phyloP scores from a whole-genome alignment of 2,888 invertebrate genomes.

The Callosobruchus maculatus region DNA sequence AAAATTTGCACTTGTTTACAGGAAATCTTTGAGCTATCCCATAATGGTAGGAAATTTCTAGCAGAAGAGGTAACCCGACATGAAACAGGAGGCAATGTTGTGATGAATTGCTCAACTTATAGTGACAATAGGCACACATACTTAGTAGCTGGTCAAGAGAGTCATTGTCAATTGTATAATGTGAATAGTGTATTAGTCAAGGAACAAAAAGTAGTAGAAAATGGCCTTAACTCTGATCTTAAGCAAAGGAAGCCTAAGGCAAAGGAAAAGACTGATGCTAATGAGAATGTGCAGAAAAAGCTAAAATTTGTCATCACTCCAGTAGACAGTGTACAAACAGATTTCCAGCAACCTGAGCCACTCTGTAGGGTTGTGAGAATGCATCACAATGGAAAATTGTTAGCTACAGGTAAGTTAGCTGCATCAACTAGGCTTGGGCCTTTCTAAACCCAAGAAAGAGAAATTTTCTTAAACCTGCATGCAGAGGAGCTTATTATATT shows the following conservation, averaged over 20 bases:
- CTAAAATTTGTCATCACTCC: constrained; percentile 75
- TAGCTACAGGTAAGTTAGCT: constrained; percentile 67
- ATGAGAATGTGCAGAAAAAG: constrained; percentile 54
- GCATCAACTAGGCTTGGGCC: no score
- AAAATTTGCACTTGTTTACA: no score
- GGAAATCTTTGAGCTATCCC: constrained; percentile 91
- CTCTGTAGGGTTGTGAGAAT: constrained; percentile 76
- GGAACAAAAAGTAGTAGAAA: constrained; percentile 36
- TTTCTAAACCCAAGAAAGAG: no score
- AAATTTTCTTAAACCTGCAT: no score
- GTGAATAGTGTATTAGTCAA: constrained; percentile 54
- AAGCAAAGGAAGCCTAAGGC: constrained; percentile 58
- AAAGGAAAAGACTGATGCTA: constrained; percentile 54
- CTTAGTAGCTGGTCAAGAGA: constrained; percentile 88
- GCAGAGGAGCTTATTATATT: no score
- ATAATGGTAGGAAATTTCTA: constrained; percentile 77
- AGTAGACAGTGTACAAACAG: constrained; percentile 78
- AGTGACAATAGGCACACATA: constrained; percentile 71
- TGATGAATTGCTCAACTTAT: constrained; percentile 85
- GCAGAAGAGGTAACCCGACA: constrained; percentile 86
- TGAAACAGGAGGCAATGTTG: constrained; percentile 84
- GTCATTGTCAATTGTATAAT: constrained; percentile 81
- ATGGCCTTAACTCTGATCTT: constrained; percentile 33
- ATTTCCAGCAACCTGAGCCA: constrained; percentile 74
- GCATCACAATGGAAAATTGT: constrained; percentile 69